phyloP scores from a whole-genome alignment of 2,888 invertebrate species.

The Caenorhabditis sp. region DNA sequence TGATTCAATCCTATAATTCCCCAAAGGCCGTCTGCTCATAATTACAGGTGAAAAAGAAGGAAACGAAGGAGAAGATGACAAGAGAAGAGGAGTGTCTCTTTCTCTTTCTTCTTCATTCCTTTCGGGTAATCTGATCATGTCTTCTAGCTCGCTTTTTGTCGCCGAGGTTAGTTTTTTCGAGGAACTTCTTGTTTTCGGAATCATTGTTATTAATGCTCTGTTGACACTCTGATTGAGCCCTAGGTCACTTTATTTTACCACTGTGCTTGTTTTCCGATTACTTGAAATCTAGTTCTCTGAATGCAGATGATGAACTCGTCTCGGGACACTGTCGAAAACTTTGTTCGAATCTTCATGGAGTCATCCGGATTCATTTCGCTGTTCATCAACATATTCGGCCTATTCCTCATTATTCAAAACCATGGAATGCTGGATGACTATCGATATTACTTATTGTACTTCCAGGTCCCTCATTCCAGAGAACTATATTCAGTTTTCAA shows the following conservation, averaged over 20 bases:
- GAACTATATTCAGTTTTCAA: neutral
- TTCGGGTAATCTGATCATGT: neutral
- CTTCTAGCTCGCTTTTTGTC: neutral
- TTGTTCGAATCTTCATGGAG: conserved; percentile 26
- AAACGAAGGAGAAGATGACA: neutral
- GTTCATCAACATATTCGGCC: conserved; percentile 32
- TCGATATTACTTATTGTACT: conserved; percentile 34
- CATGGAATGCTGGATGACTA: conserved; percentile 42
- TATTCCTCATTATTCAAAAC: conserved; percentile 32
- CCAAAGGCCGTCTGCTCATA: neutral
- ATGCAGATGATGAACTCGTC: conserved; percentile 37
- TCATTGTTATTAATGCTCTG: no score
- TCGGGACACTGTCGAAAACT: conserved; percentile 16
- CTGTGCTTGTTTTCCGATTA: neutral
- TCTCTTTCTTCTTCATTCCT: neutral
- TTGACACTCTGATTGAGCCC: no score
- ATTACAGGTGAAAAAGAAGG: conserved; percentile 9
- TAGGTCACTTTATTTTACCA: neutral
- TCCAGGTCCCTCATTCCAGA: conserved; percentile 17
- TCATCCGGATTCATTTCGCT: conserved; percentile 29
- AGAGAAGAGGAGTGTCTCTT: neutral
- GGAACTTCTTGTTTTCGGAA: no score
- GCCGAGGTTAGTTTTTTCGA: neutral
- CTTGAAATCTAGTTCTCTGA: neutral
- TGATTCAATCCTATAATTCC: neutral